Percentiles rank a stretch among this genome's conserved stretches.
Evolutionary conservation across 1,140 invertebrate genomes (phyloP).

Genomic region (Zaprionus capensis): DNA sequence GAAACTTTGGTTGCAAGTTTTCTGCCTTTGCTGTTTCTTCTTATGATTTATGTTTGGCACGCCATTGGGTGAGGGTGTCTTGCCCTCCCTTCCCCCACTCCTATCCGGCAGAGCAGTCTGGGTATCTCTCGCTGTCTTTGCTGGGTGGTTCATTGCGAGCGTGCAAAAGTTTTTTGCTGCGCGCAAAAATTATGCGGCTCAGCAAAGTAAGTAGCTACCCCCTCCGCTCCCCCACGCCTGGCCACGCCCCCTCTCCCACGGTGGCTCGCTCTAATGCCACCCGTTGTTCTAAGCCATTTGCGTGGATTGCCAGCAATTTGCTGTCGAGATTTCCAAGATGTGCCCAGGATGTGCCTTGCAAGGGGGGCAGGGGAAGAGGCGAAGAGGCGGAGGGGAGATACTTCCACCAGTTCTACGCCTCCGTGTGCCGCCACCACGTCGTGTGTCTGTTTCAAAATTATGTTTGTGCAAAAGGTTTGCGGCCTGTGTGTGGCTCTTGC

Average conservation of each 20-base stretch:
- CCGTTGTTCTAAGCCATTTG: slow-evolving; percentile 83
- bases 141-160: slow-evolving; percentile 34
- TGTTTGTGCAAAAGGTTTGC: slow-evolving; percentile 82
- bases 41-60: slow-evolving; percentile 77
- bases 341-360: slow-evolving; percentile 22
- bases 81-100: not conserved
- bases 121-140: slow-evolving; percentile 1
- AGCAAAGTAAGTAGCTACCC: slow-evolving; percentile 61
- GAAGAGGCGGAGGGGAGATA: not conserved
- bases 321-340: slow-evolving; percentile 78
- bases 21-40: slow-evolving; percentile 58
- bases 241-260: not conserved
- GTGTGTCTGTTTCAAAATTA: slow-evolving; percentile 83
- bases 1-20: slow-evolving; percentile 72
- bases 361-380: not conserved
- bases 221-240: not conserved
- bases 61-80: slow-evolving; percentile 69
- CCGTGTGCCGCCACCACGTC: slow-evolving; percentile 28
- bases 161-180: slow-evolving; percentile 66
- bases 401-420: slow-evolving; percentile 15
- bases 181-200: slow-evolving; percentile 75
- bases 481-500: slow-evolving; percentile 16
- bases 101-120: not conserved
- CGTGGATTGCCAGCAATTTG: slow-evolving; percentile 83
- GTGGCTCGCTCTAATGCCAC: slow-evolving; percentile 60